Evolutionary conservation across 2,888 invertebrate species (phyloP).

Genomic region (Tetranychus truncatus): DNA sequence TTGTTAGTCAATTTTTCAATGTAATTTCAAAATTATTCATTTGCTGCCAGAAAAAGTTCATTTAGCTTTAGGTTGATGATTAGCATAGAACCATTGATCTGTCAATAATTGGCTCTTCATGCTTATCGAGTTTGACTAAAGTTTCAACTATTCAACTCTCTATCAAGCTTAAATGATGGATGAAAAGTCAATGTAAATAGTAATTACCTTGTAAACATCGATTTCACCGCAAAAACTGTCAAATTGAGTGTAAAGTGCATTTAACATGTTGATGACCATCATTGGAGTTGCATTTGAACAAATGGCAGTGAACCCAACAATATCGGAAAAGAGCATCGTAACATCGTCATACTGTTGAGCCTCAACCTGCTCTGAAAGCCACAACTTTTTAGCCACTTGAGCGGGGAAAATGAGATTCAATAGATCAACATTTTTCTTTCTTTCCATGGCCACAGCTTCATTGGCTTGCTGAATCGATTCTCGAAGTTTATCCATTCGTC

Average conservation of each 20-base stretch:
- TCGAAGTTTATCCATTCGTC: conserved; percentile 83
- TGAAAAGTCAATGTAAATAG: background rate
- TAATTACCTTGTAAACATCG: conserved; percentile 72
- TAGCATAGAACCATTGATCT: too few relatives aligned
- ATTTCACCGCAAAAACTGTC: conserved; percentile 76
- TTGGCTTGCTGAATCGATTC: conserved; percentile 83
- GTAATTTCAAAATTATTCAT: too few relatives aligned
- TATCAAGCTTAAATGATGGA: too few relatives aligned
- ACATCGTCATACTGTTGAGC: conserved; percentile 82
- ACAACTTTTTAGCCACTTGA: conserved; percentile 75
- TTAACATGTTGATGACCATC: conserved; percentile 87
- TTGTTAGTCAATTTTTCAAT: too few relatives aligned
- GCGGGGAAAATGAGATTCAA: conserved; percentile 85
- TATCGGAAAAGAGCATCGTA: conserved; percentile 86
- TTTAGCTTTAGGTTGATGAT: too few relatives aligned
- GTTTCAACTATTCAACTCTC: too few relatives aligned
- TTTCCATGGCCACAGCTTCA: conserved; percentile 71
- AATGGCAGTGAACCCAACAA: conserved; percentile 87
- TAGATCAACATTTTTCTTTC: conserved; percentile 82
- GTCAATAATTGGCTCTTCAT: too few relatives aligned
- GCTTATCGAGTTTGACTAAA: too few relatives aligned
- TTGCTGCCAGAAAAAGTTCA: too few relatives aligned
- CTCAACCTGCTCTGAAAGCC: conserved; percentile 77
- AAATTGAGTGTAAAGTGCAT: conserved; percentile 76
- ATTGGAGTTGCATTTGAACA: conserved; percentile 85